These are phyloP conservation scores for Aquatica leii DNA, from an alignment of 2,888 invertebrate genomes.

Conservation along the genomic window DNA sequence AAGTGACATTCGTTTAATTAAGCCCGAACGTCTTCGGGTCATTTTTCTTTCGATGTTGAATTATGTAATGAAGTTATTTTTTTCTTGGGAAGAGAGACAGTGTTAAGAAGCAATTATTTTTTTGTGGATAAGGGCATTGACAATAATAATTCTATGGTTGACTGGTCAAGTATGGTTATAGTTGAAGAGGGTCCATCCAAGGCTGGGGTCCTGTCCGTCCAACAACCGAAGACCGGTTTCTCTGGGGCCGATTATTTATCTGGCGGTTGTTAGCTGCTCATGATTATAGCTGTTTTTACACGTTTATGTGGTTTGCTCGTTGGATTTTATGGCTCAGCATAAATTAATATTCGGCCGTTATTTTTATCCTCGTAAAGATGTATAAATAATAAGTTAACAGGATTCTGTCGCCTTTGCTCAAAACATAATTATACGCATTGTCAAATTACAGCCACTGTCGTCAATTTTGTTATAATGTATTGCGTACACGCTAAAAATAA, in stretches of 20 bases:
- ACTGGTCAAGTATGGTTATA: slow-evolving; percentile 21
- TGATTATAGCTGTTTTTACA: slow-evolving; percentile 62
- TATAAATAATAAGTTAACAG: slow-evolving; percentile 38
- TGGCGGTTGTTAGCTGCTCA: slow-evolving; percentile 60
- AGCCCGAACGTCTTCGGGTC: no score
- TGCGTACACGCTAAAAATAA: no score
- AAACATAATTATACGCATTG: slow-evolving; percentile 19
- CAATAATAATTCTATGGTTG: slow-evolving; percentile 29
- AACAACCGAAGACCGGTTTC: slow-evolving; percentile 52
- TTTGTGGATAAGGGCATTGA: slow-evolving; percentile 22
- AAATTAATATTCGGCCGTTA: slow-evolving; percentile 57
- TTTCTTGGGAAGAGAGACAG: no score
- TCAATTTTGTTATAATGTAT: not conserved
- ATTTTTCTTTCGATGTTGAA: no score
- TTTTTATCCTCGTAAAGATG: slow-evolving; percentile 30
- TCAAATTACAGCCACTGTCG: slow-evolving; percentile 7
- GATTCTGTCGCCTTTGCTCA: slow-evolving; percentile 26
- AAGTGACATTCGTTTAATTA: no score
- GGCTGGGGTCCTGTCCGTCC: slow-evolving; percentile 29
- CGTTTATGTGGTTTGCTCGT: slow-evolving; percentile 60
- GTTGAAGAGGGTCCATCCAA: slow-evolving; percentile 31
- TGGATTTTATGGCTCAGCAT: slow-evolving; percentile 58
- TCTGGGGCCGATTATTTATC: slow-evolving; percentile 59
- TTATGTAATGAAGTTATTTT: no score
- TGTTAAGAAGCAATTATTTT: no score